Evolutionary conservation across 2,113 vertebrate species (phyloP), one percentile per base, ranked within the genome.

Genomic region (Globicephala melas): DNA sequence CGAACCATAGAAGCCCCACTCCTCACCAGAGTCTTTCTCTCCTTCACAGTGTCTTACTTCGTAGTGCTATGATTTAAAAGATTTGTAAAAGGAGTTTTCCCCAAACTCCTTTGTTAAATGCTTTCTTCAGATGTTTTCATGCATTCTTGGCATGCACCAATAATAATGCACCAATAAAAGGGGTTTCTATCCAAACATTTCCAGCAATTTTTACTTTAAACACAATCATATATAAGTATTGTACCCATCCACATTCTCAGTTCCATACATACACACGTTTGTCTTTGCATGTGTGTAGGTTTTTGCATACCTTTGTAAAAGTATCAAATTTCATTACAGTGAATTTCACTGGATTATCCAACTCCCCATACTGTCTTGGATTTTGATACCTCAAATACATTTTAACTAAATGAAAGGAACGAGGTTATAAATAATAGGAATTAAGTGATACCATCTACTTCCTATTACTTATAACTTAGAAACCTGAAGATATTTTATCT

Each of bases 321-420:
- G 4, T 58, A n/a, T 65, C 63, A 86, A 23, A 86, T 58, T n/a
- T 65, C 47, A 86, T 28, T 67, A 47, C 11, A 36, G 17, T 31
- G 25, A 53, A 82, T 97, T 91, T 94, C 65, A 53, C 0, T 93
- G 76, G 1, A 38, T 85, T 93, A 68, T 55, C 18, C 41, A 74
- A 60, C 5, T 84, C n/a, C 21, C 8, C 13, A 8, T n/a, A 62
- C 84, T 79, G 31, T 70, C n/a, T 89, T 91, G 77, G 55, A 89
- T 97, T 91, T 44, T 79, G 77, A 84, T 94, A 28, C 38, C 50
- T 93, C 55, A 82, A 73, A 62, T 89, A 88, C 33, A 41, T 93
- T 89, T 84, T 77, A 91, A 74, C 17, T 55, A 92, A 89, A 58
- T 84, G 77, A 55, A 67, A 93, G 26, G 33, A 89, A 76, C 41